Evolutionary conservation across 2,888 invertebrate species (phyloP), one percentile per base, ranked within the genome.

Genomic region (Campoletis raptor): DNA sequence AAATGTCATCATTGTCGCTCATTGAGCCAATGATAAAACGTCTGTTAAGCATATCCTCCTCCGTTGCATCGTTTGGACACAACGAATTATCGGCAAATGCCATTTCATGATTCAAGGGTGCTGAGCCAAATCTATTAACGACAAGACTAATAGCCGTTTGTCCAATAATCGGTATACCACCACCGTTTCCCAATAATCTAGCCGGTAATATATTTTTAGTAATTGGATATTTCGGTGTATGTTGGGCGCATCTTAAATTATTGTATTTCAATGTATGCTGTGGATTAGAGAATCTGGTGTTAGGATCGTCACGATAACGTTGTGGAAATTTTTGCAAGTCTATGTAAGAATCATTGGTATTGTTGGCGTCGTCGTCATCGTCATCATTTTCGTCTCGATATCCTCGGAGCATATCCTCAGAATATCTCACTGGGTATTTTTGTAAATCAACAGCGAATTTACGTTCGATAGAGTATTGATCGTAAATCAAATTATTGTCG

Each of bases 141-240:
- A 94, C 93, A 36, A 94, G 90, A 6, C 93, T 93, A 72, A 94
- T 92, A 3, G 94, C 93, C 8, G 92, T 91, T 79, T 93, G 94
- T 12, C 93, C 93, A 37, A 94, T 92, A 85, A 94, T 93, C 21
- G 94, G 93, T 83, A 94, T 91, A 18, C 92, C 93, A 18, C 92
- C 93, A 40, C 92, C 91, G 12, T 91, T 90, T 0, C 92, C 92
- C 78, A 94, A 90, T 78, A 94, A 92, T 78, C 92, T 91, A 52
- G 91, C 90, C 9, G 93, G 92, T 74, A 94, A 88, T 52, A 93
- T 91, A 84, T 90, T 92, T 78, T 90, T 93, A 18, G 91, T 78
- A 66, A 91, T 90, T n/a, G 92, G 91, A 91, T 93, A 92, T 61
- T 92, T 92, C 18, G 90, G 86, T 36, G 88, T 87, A 52, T 93